These are phyloP conservation scores for Fregata magnificens DNA, from an alignment of 2,113 vertebrate genomes.

Conservation along the genomic window DNA sequence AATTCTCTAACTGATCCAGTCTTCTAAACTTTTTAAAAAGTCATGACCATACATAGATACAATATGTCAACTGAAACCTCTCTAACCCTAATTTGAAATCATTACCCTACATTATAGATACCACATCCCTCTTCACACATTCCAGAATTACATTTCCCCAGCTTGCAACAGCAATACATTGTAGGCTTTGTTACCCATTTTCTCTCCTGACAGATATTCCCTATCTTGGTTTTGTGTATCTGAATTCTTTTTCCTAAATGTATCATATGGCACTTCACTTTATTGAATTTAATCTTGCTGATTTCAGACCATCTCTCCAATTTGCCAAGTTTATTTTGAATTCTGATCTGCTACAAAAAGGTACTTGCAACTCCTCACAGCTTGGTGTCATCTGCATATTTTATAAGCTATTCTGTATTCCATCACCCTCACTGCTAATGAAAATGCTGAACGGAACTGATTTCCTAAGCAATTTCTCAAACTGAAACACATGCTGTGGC, in stretches of 20 bases:
- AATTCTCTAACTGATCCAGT: not conserved
- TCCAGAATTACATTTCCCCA: not conserved
- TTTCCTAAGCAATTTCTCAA: constrained; percentile 15
- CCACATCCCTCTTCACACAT: not conserved
- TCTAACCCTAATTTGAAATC: not conserved
- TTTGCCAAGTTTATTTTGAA: constrained; percentile 24
- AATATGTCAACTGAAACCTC: not conserved
- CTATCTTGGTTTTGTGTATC: not conserved
- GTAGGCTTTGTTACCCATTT: not conserved
- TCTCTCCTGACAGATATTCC: not conserved
- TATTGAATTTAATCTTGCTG: not conserved
- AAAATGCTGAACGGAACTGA: not conserved
- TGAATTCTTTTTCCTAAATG: not conserved
- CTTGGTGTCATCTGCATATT: constrained; percentile 38
- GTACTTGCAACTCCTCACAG: constrained; percentile 3
- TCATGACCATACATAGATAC: not conserved
- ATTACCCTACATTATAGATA: not conserved
- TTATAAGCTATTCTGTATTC: constrained; percentile 45
- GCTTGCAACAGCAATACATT: not conserved
- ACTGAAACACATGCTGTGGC: not conserved
- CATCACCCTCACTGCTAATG: not conserved
- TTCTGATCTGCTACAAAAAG: not conserved
- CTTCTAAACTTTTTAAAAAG: not conserved
- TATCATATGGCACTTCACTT: not conserved
- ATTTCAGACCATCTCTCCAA: constrained; percentile 10